These are phyloP conservation scores for Rhinoderma darwinii DNA, from an alignment of 2,113 vertebrate genomes.

Conservation along the genomic window DNA sequence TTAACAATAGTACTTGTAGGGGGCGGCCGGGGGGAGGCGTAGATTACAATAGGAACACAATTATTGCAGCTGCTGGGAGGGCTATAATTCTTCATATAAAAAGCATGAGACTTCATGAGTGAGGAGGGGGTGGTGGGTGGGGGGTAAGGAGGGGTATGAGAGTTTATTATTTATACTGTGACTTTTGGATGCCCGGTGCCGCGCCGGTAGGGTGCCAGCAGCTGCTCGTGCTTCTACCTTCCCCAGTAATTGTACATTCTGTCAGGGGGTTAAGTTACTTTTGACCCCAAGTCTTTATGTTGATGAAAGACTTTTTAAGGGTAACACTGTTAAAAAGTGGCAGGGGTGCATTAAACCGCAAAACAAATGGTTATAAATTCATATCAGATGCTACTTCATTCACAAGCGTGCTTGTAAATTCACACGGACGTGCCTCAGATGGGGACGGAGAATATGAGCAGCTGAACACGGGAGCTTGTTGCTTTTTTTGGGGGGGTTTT, in stretches of 20 bases:
- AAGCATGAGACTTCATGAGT: slow-evolving; percentile 65
- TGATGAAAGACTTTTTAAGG: slow-evolving; percentile 71
- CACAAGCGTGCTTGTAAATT: slow-evolving; percentile 67
- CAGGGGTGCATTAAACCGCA: slow-evolving; percentile 74
- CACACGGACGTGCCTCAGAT: slow-evolving; percentile 68
- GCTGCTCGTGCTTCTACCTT: slow-evolving; percentile 75
- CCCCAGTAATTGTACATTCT: slow-evolving; percentile 82
- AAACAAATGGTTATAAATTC: slow-evolving; percentile 75
- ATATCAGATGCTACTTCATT: slow-evolving; percentile 77
- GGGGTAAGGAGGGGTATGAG: slow-evolving; percentile 64
- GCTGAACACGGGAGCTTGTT: slow-evolving; percentile 66
- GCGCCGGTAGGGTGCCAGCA: slow-evolving; percentile 78
- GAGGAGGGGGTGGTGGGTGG: slow-evolving; percentile 63
- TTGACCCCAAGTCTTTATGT: slow-evolving; percentile 79
- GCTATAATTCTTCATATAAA: slow-evolving; percentile 73
- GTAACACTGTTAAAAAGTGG: slow-evolving; percentile 73
- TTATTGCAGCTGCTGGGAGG: slow-evolving; percentile 84
- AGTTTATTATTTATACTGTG: slow-evolving; percentile 76
- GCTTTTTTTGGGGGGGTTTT: slow-evolving; percentile 35
- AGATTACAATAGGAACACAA: slow-evolving; percentile 78
- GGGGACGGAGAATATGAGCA: slow-evolving; percentile 51
- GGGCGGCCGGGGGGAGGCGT: slow-evolving; percentile 75
- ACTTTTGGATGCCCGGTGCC: slow-evolving; percentile 69
- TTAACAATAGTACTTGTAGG: slow-evolving; percentile 84
- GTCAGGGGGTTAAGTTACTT: slow-evolving; percentile 81